These are phyloP conservation scores for Pseudoatta argentina DNA, from an alignment of 1,140 invertebrate species.

Conservation along the genomic window DNA sequence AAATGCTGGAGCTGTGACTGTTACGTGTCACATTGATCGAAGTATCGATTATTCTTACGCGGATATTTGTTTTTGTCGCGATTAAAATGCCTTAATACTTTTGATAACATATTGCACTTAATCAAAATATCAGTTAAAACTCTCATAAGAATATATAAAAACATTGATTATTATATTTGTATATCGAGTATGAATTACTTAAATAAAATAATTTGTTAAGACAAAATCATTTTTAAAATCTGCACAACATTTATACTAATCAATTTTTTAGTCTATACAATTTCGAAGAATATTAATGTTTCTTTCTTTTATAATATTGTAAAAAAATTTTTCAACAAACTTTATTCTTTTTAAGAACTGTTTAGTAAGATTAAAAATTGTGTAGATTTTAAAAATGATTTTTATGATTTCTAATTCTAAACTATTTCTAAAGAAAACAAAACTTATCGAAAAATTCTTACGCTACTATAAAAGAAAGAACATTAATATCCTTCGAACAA, in stretches of 20 bases:
- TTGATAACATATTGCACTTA: not conserved
- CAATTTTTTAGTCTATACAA: not conserved
- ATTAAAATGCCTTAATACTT: not conserved
- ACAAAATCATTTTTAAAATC: no score
- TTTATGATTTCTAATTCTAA: no score
- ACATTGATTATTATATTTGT: not conserved
- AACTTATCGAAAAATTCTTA: not conserved
- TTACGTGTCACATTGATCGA: conserved; percentile 1
- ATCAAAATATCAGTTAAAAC: not conserved
- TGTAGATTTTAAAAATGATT: no score
- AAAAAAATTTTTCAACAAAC: no score
- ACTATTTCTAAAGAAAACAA: not conserved
- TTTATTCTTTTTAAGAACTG: no score
- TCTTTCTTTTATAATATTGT: no score
- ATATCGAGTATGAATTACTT: not conserved
- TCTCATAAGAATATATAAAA: not conserved
- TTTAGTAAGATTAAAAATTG: no score
- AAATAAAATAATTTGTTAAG: not conserved
- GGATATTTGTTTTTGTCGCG: not conserved
- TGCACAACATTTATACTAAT: no score
- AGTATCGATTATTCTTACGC: conserved; percentile 28
- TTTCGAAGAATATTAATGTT: not conserved
- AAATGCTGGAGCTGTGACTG: conserved; percentile 41
- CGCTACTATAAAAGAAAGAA: not conserved
- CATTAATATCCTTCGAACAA: not conserved